Evolutionary conservation across 2,113 vertebrate genomes (phyloP).

Genomic region (Clarias gariepinus): DNA sequence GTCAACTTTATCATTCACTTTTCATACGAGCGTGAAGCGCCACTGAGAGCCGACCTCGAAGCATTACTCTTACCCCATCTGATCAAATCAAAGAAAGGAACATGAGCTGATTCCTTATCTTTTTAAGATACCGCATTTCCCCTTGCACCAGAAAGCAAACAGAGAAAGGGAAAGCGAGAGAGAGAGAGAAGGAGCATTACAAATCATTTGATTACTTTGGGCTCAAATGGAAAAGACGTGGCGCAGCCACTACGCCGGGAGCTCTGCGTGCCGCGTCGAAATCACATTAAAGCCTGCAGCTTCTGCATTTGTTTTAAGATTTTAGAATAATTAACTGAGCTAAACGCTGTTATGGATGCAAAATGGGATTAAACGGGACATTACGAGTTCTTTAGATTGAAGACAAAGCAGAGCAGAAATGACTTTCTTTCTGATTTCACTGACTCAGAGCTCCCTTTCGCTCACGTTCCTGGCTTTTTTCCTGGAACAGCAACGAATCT

Average conservation of each 20-base stretch:
- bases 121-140: slow-evolving; percentile 73
- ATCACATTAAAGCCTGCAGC: slow-evolving; percentile 74
- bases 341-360: slow-evolving; percentile 72
- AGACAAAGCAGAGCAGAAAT: slow-evolving; percentile 54
- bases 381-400: slow-evolving; percentile 58
- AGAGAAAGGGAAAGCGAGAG: slow-evolving; percentile 54
- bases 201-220: slow-evolving; percentile 78
- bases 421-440: slow-evolving; percentile 62
- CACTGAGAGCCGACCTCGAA: slow-evolving; percentile 66
- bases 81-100: slow-evolving; percentile 75
- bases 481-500: neutral
- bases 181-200: slow-evolving; percentile 68
- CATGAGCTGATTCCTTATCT: slow-evolving; percentile 81
- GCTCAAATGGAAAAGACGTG: slow-evolving; percentile 73
- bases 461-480: neutral
- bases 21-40: slow-evolving; percentile 61
- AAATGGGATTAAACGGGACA: slow-evolving; percentile 66
- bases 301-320: slow-evolving; percentile 78
- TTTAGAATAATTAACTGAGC: slow-evolving; percentile 77
- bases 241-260: slow-evolving; percentile 68
- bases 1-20: slow-evolving; percentile 61
- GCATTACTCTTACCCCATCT: slow-evolving; percentile 71
- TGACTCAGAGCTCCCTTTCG: slow-evolving; percentile 54
- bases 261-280: slow-evolving; percentile 73
- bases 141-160: slow-evolving; percentile 67